phyloP scores from a whole-genome alignment of 2,113 vertebrate species.

The Stegostoma tigrinum region DNA sequence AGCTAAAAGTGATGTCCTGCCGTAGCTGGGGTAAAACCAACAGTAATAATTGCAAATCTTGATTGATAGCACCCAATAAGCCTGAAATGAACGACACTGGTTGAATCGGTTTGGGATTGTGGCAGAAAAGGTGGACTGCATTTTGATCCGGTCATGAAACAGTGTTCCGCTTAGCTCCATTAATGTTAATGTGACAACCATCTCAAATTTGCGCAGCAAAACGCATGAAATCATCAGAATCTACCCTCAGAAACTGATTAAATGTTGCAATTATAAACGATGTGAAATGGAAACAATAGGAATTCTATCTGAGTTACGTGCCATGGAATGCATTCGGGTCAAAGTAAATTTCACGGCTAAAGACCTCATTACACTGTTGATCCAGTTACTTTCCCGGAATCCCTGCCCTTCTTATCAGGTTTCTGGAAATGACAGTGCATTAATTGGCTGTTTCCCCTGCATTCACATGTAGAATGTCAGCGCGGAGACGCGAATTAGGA shows the following conservation, averaged over 20 bases:
- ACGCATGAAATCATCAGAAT: not conserved
- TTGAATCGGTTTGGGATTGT: not conserved
- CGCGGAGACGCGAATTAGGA: not conserved
- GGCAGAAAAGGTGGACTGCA: not conserved
- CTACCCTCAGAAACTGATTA: not conserved
- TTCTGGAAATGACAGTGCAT: conserved; percentile 25
- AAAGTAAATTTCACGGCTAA: not conserved
- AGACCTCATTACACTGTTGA: not conserved
- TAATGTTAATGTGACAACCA: not conserved
- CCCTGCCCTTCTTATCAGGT: not conserved
- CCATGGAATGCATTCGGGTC: not conserved
- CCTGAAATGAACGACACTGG: not conserved
- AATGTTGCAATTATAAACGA: not conserved
- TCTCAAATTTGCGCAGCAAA: not conserved
- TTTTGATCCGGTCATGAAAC: not conserved
- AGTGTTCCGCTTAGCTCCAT: not conserved
- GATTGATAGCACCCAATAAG: not conserved
- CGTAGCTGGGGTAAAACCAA: not conserved
- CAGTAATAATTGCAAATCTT: not conserved
- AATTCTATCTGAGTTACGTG: not conserved
- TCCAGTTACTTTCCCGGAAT: conserved; percentile 3
- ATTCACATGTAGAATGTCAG: not conserved
- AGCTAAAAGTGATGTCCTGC: not conserved
- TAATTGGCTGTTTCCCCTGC: not conserved
- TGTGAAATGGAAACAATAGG: not conserved